phyloP scores from a whole-genome alignment of 2,797 vertebrate genomes.

The Pyrocephalus nanus region DNA sequence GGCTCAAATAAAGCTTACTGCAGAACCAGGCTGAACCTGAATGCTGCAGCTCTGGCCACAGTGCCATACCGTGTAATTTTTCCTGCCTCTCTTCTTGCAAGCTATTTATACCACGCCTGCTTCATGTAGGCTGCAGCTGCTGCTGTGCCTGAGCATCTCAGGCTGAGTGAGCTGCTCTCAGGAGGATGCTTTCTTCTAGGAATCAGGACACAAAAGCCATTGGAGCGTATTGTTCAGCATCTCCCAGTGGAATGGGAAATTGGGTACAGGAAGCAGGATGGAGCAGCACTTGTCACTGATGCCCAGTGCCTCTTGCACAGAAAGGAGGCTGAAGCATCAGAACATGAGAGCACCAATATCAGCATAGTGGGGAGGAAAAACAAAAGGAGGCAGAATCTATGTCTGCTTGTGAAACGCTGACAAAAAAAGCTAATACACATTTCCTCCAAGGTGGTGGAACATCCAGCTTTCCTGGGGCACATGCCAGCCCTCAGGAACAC shows the following conservation, averaged over 20 bases:
- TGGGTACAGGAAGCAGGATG: neutral
- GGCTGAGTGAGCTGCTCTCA: neutral
- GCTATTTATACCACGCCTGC: slow-evolving; percentile 40
- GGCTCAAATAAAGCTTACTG: neutral
- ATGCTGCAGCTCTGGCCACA: neutral
- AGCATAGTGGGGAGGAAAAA: neutral
- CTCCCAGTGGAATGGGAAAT: neutral
- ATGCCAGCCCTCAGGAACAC: neutral
- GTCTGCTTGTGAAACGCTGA: neutral
- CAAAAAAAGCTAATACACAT: neutral
- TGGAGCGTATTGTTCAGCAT: neutral
- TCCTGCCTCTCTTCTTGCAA: neutral
- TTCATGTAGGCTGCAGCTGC: slow-evolving; percentile 36
- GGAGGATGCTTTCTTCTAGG: slow-evolving; percentile 49
- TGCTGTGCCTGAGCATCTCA: neutral
- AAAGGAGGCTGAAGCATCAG: neutral
- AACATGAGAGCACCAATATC: neutral
- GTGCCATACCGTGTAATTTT: neutral
- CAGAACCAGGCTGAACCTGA: neutral
- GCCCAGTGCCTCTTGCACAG: neutral
- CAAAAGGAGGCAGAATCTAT: neutral
- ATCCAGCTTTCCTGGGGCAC: neutral
- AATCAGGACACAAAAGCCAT: neutral
- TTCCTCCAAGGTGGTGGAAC: neutral
- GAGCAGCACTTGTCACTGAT: neutral